Evolutionary conservation across 2,797 vertebrate species (phyloP).

Genomic region (Danio aesculapii): DNA sequence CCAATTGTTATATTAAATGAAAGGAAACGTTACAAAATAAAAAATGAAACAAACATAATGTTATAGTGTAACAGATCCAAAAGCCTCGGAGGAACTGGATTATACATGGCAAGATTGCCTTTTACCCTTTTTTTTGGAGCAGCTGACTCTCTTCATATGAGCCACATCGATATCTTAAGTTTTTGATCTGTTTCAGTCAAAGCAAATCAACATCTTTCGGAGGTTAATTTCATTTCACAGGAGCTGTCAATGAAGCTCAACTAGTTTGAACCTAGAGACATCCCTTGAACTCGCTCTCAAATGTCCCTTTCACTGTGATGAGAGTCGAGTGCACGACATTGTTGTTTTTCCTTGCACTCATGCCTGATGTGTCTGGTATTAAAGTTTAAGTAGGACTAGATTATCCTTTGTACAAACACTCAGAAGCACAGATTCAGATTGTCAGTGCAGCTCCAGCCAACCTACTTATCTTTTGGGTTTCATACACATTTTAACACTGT

Average conservation of each 20-base stretch:
- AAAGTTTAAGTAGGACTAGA: neutral
- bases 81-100: neutral
- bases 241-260: neutral
- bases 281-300: neutral
- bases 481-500: too few relatives aligned
- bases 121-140: neutral
- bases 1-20: too few relatives aligned
- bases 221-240: neutral
- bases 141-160: neutral
- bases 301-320: neutral
- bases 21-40: too few relatives aligned
- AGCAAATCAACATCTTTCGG: neutral
- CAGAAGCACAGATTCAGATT: constrained; percentile 5
- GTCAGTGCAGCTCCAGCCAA: neutral
- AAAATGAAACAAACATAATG: too few relatives aligned
- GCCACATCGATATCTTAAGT: neutral
- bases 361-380: neutral
- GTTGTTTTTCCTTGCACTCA: neutral
- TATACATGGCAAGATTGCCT: neutral
- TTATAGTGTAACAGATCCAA: neutral
- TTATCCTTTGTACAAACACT: neutral
- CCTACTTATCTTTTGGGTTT: neutral
- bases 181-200: neutral
- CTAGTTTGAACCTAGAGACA: neutral
- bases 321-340: neutral